A percentile compares a stretch with the other conserved stretches of the same genome.
phyloP scores from a whole-genome alignment of 2,888 invertebrate species.

The Siphlonurus alternatus region DNA sequence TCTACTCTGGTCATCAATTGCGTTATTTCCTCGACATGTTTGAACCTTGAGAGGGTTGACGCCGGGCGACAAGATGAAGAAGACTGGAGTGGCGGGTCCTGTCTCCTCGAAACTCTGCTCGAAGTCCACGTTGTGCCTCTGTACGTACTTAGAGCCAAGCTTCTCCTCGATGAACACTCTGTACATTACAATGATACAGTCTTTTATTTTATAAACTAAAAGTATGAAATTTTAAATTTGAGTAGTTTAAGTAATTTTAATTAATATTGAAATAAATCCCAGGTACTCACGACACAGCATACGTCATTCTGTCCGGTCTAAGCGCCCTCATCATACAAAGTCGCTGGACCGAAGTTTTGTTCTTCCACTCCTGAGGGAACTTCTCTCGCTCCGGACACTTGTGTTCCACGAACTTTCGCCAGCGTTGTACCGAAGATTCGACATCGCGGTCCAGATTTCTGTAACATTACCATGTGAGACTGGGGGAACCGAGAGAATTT shows the following conservation, averaged over 20 bases:
- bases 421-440: conserved; percentile 77
- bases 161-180: conserved; percentile 79
- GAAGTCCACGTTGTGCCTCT: conserved; percentile 62
- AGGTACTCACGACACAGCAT: conserved; percentile 54
- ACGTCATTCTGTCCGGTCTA: conserved; percentile 86
- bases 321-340: conserved; percentile 86
- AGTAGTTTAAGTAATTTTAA: conserved; percentile 8
- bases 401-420: conserved; percentile 84
- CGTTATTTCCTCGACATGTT: too few relatives aligned
- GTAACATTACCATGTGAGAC: conserved; percentile 22
- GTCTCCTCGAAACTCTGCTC: conserved; percentile 75
- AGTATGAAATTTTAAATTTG: not conserved
- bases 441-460: conserved; percentile 77
- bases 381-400: conserved; percentile 88
- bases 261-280: too few relatives aligned
- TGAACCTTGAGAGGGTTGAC: conserved; percentile 83
- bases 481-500: not conserved
- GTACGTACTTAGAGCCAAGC: conserved; percentile 64
- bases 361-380: conserved; percentile 92
- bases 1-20: too few relatives aligned
- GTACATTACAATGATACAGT: conserved; percentile 11
- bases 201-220: not conserved
- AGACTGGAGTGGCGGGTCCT: conserved; percentile 67
- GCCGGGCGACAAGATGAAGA: conserved; percentile 87
- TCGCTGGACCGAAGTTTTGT: conserved; percentile 65